These are phyloP conservation scores for Trichonephila clavata DNA, from an alignment of 1,140 invertebrate species.

Conservation along the genomic window DNA sequence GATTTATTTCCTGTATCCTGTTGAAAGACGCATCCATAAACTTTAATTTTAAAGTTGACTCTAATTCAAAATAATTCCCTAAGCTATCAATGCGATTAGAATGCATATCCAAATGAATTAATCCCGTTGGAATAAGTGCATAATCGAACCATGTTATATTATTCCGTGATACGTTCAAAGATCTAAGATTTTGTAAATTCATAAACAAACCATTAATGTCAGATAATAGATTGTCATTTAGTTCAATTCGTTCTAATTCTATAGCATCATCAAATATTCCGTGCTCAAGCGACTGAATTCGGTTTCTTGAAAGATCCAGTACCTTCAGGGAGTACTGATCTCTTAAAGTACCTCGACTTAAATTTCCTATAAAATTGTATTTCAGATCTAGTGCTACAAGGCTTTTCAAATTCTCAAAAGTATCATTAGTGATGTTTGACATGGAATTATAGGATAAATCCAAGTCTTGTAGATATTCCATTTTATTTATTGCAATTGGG, in stretches of 20 bases:
- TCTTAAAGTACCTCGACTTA: slow-evolving; percentile 88
- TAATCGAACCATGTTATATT: slow-evolving; percentile 95
- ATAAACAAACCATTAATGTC: slow-evolving; percentile 93
- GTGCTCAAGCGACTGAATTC: slow-evolving; percentile 91
- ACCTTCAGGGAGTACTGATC: slow-evolving; percentile 91
- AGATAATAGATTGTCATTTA: slow-evolving; percentile 91
- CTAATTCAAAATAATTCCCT: slow-evolving; percentile 90
- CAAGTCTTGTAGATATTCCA: slow-evolving; percentile 87
- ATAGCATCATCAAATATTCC: slow-evolving; percentile 90
- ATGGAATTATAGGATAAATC: slow-evolving; percentile 95
- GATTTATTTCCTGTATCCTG: slow-evolving; percentile 88
- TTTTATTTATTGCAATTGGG: slow-evolving; percentile 78
- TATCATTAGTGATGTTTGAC: slow-evolving; percentile 78
- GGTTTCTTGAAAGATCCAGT: slow-evolving; percentile 92
- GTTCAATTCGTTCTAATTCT: slow-evolving; percentile 90
- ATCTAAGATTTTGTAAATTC: slow-evolving; percentile 89
- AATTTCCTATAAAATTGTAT: slow-evolving; percentile 87
- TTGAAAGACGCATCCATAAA: slow-evolving; percentile 90
- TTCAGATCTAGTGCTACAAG: slow-evolving; percentile 90
- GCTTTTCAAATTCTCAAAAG: slow-evolving; percentile 84
- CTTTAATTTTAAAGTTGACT: slow-evolving; percentile 84
- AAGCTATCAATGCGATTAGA: slow-evolving; percentile 92
- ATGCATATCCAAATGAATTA: slow-evolving; percentile 94
- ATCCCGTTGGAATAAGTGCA: slow-evolving; percentile 88
- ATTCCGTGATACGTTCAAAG: slow-evolving; percentile 96